Conservation (phyloP, 2,797 vertebrate genomes). For the Coranthus polyacanthus region DNA sequence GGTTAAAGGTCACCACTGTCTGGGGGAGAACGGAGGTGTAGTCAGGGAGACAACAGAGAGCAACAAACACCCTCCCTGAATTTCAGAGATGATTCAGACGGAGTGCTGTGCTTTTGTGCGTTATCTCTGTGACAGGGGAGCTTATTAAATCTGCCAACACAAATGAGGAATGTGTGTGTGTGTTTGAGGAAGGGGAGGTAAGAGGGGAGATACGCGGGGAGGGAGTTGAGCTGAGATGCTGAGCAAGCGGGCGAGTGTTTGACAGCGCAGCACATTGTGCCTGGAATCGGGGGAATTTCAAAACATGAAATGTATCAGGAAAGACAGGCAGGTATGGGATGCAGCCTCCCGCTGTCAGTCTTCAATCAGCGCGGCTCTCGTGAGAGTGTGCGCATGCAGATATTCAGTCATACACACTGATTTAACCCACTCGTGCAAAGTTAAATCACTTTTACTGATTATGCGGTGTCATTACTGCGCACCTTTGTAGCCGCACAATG, state of each 20-base stretch:
- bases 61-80: slow-evolving; percentile 29
- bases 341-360: slow-evolving; percentile 27
- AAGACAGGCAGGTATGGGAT: slow-evolving; percentile 51
- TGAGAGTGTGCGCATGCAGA: background rate
- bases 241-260: slow-evolving; percentile 63
- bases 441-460: slow-evolving; percentile 20
- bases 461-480: slow-evolving; percentile 1
- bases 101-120: slow-evolving; percentile 25
- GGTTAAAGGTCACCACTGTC: slow-evolving; percentile 42
- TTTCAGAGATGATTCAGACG: slow-evolving; percentile 16
- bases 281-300: slow-evolving; percentile 40
- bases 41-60: slow-evolving; percentile 39
- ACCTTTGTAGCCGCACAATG: slow-evolving; percentile 9
- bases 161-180: slow-evolving; percentile 36
- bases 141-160: slow-evolving; percentile 70
- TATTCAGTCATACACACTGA: slow-evolving; percentile 4
- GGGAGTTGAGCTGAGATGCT: slow-evolving; percentile 51
- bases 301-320: slow-evolving; percentile 44
- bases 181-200: background rate
- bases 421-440: background rate
- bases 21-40: slow-evolving; percentile 25
- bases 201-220: background rate
- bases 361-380: slow-evolving; percentile 18
- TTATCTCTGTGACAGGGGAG: slow-evolving; percentile 55
- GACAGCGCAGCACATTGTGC: slow-evolving; percentile 57